Percentiles rank a stretch among this genome's conserved stretches.
phyloP scores from a whole-genome alignment of 2,888 invertebrate genomes.

The Zele albiditarsus region DNA sequence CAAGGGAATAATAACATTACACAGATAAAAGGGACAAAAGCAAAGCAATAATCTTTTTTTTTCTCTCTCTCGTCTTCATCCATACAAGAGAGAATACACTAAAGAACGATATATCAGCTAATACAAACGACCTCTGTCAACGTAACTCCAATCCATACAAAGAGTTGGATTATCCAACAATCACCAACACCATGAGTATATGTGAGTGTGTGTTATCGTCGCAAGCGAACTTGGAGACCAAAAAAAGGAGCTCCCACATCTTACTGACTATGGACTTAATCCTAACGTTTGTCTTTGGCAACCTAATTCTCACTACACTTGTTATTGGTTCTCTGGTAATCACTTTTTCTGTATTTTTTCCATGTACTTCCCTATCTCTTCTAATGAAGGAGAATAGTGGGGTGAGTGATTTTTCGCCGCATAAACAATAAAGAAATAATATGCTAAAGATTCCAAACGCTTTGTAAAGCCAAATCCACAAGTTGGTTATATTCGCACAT shows the following conservation, averaged over 20 bases:
- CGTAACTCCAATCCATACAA: conserved; percentile 52
- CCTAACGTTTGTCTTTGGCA: not conserved
- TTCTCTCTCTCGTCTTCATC: not conserved
- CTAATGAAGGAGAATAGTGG: too few species aligned
- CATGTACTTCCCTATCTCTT: not conserved
- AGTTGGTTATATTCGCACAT: conserved; percentile 35
- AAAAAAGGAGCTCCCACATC: not conserved
- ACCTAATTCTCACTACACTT: not conserved
- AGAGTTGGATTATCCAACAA: conserved; percentile 52
- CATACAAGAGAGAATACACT: not conserved
- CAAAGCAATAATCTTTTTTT: conserved; percentile 1
- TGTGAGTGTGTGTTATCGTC: not conserved
- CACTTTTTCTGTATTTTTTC: not conserved
- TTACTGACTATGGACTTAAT: not conserved
- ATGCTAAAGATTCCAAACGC: conserved; percentile 13
- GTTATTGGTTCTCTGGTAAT: not conserved
- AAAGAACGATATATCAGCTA: not conserved
- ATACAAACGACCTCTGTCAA: conserved; percentile 45
- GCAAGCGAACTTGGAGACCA: conserved; percentile 36
- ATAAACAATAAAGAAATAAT: conserved; percentile 22
- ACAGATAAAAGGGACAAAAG: not conserved
- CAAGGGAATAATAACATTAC: not conserved
- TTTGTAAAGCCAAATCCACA: conserved; percentile 29
- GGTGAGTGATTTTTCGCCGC: not conserved
- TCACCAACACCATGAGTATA: not conserved